Conservation (phyloP, 2,113 vertebrate genomes). For the Rhabdornis inornatus region DNA sequence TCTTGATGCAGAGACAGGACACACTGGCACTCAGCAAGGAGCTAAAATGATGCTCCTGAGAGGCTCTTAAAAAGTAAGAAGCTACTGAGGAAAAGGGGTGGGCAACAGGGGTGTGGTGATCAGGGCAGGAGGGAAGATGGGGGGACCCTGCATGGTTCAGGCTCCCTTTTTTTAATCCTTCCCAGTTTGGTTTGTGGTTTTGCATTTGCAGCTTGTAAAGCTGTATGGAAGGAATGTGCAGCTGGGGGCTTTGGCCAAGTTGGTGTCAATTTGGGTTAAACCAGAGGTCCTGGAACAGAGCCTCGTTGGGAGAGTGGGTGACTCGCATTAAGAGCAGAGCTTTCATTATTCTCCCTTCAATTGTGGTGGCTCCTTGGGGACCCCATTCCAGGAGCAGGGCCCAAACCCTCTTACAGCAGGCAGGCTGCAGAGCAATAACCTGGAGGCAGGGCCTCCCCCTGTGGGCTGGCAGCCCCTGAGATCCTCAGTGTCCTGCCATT, state of each 20-base stretch:
- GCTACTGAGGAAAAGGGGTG: neutral
- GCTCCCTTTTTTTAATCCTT: neutral
- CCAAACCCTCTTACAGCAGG: constrained; percentile 3
- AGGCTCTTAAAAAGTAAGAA: neutral
- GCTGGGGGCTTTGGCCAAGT: constrained; percentile 39
- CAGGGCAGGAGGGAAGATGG: neutral
- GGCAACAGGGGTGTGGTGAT: neutral
- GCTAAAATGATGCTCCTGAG: neutral
- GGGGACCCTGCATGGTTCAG: neutral
- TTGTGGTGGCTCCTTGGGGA: neutral
- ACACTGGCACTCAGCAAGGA: neutral
- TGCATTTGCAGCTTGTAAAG: constrained; percentile 62
- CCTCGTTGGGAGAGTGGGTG: neutral
- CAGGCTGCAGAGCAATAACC: neutral
- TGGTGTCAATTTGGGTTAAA: constrained; percentile 62
- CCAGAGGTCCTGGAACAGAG: constrained; percentile 34
- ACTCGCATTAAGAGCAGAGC: constrained; percentile 21
- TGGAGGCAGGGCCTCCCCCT: neutral
- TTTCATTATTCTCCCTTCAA: constrained; percentile 49
- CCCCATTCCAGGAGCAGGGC: neutral
- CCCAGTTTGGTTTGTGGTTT: constrained; percentile 44
- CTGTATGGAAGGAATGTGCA: constrained; percentile 61
- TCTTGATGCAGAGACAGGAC: neutral
- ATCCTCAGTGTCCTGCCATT: constrained; percentile 4
- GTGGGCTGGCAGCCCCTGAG: neutral